Evolutionary conservation across 2,888 invertebrate species (phyloP).

Genomic region (Apantesis nais): DNA sequence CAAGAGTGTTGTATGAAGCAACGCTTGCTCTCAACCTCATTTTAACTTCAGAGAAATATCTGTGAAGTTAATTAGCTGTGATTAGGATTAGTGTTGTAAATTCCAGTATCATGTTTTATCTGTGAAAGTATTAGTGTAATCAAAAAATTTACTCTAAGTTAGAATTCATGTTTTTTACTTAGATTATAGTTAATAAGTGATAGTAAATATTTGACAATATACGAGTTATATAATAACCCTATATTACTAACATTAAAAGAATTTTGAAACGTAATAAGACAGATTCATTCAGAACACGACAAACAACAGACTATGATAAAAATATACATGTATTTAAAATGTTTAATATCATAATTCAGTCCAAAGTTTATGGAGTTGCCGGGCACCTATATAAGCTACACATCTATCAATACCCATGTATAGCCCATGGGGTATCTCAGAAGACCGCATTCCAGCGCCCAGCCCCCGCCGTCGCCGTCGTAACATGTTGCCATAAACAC

Average conservation of each 20-base stretch:
- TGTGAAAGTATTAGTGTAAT: background rate
- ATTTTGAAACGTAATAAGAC: too few species aligned
- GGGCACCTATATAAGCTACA: slow-evolving; percentile 61
- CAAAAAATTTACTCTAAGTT: too few species aligned
- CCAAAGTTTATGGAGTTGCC: slow-evolving; percentile 52
- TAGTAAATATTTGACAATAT: background rate
- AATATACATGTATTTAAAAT: background rate
- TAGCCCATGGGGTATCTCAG: slow-evolving; percentile 79
- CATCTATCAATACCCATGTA: slow-evolving; percentile 67
- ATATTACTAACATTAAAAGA: too few species aligned
- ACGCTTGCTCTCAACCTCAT: background rate
- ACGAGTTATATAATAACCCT: too few species aligned
- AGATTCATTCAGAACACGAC: background rate
- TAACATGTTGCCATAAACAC: slow-evolving; percentile 63
- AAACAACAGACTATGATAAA: background rate
- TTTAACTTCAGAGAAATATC: background rate
- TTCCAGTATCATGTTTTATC: background rate
- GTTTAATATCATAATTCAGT: slow-evolving; percentile 32
- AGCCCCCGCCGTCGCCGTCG: slow-evolving; percentile 57
- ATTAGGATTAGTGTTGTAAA: background rate
- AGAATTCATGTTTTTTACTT: too few species aligned
- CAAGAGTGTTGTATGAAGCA: too few species aligned
- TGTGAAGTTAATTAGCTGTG: too few species aligned
- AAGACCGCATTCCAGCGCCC: slow-evolving; percentile 79
- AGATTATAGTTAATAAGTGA: too few species aligned